Evolutionary conservation across 2,113 vertebrate genomes (phyloP).

Genomic region (Dromaius novaehollandiae): DNA sequence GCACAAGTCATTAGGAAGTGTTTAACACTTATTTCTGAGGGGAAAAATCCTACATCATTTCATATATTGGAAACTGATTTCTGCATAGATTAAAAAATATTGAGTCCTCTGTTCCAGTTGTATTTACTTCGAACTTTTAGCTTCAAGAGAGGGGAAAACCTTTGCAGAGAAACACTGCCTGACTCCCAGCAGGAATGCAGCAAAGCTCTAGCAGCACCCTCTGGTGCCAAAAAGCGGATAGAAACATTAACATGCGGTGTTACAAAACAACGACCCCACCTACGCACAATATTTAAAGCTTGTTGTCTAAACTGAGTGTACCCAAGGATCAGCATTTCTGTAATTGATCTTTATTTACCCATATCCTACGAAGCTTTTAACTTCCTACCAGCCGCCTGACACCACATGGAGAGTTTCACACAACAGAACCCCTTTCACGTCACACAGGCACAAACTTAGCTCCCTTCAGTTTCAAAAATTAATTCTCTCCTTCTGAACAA

Average conservation of each 20-base stretch:
- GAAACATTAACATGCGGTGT: not conserved
- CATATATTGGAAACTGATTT: not conserved
- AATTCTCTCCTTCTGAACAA: not conserved
- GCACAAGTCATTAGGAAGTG: not conserved
- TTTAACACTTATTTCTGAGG: not conserved
- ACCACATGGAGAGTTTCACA: not conserved
- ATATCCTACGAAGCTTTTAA: not conserved
- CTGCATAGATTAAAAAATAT: not conserved
- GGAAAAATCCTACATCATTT: not conserved
- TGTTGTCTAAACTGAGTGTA: not conserved
- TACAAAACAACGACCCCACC: not conserved
- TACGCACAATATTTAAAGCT: not conserved
- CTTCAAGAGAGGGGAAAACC: not conserved
- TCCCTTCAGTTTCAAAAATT: not conserved
- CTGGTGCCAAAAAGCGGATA: constrained; percentile 62
- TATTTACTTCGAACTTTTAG: not conserved
- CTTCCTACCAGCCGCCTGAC: not conserved
- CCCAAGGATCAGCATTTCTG: not conserved
- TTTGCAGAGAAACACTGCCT: not conserved
- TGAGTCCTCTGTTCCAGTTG: not conserved
- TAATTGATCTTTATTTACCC: not conserved
- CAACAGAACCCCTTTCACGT: not conserved
- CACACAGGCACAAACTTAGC: not conserved
- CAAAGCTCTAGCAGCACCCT: constrained; percentile 51
- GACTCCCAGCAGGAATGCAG: not conserved